phyloP scores from a whole-genome alignment of 1,140 invertebrate genomes.

The Bombus vancouverensis region DNA sequence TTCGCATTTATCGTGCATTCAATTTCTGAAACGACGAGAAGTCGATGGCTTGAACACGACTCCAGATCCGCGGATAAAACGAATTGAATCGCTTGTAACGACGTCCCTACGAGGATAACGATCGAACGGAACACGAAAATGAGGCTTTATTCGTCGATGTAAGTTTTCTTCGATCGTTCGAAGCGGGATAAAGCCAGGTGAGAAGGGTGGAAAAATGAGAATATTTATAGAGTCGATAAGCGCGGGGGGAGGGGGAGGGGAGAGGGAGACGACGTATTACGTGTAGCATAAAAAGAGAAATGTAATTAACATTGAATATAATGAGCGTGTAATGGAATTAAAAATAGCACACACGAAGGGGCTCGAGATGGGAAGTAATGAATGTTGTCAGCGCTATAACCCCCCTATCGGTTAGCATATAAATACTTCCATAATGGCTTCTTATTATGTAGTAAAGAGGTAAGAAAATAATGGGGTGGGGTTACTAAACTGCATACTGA shows the following conservation, averaged over 20 bases:
- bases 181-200: background rate
- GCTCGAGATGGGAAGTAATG: background rate
- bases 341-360: background rate
- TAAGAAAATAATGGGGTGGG: background rate
- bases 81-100: constrained; percentile 18
- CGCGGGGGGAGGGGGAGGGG: rapidly evolving
- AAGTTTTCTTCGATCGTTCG: background rate
- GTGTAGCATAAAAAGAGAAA: too few relatives aligned
- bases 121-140: background rate
- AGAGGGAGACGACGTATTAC: background rate
- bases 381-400: background rate
- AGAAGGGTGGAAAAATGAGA: background rate
- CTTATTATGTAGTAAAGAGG: background rate
- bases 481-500: background rate
- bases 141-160: background rate
- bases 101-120: constrained; percentile 2
- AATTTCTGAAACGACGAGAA: constrained; percentile 27
- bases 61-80: constrained; percentile 9
- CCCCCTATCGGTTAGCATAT: background rate
- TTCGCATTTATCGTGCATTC: constrained; percentile 18
- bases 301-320: background rate
- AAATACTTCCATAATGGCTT: background rate
- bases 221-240: background rate
- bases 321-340: background rate
- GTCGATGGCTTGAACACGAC: constrained; percentile 2